Percentiles rank a stretch among this genome's conserved stretches.
Conservation (phyloP, 2,888 invertebrate genomes). For the Tipula lateralis region DNA sequence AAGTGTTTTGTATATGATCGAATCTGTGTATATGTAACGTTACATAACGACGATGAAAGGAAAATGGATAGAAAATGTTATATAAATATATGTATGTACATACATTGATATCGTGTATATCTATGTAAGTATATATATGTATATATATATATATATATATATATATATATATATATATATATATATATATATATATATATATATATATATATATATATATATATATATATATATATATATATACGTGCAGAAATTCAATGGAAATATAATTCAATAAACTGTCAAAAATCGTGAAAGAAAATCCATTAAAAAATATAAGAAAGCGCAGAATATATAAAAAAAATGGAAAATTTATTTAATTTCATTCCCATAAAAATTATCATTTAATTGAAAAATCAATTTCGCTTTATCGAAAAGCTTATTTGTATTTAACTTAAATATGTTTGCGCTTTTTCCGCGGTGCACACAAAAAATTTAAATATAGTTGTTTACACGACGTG, state of each 20-base stretch:
- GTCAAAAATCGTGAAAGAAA: neutral
- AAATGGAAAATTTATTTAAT: neutral
- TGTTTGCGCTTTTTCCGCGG: neutral
- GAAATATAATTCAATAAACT: neutral
- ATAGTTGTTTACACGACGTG: neutral
- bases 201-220: neutral
- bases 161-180: neutral
- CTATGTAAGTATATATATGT: neutral
- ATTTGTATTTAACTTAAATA: neutral
- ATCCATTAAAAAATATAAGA: neutral
- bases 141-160: neutral
- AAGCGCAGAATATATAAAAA: neutral
- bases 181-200: neutral
- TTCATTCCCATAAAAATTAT: neutral
- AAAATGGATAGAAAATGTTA: neutral
- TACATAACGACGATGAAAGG: neutral
- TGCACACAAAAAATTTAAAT: neutral
- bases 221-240: neutral
- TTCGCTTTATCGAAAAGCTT: neutral
- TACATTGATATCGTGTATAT: neutral
- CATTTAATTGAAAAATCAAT: constrained; percentile 1
- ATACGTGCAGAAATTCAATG: neutral
- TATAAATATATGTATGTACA: neutral
- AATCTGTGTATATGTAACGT: too few species aligned
- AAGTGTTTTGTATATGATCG: too few species aligned